A percentile compares a stretch with the other conserved stretches of the same genome.
phyloP scores from a whole-genome alignment of 2,113 vertebrate species.

The Turnix velox region DNA sequence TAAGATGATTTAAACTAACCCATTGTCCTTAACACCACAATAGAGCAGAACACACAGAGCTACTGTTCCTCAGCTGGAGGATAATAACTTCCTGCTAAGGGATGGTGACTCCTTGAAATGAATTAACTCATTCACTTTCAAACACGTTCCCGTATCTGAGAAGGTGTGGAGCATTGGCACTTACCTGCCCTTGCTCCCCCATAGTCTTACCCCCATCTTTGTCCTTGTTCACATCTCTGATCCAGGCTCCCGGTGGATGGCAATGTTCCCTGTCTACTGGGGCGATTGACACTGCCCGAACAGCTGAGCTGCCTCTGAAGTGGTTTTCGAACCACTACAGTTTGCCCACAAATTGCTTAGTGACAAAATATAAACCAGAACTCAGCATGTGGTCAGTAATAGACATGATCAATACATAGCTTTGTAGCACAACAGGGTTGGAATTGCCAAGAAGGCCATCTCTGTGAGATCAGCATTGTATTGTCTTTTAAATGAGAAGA shows the following conservation, averaged over 20 bases:
- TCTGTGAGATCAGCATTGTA: background rate
- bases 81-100: slow-evolving; percentile 45
- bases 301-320: background rate
- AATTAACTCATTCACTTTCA: slow-evolving; percentile 47
- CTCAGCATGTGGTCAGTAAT: background rate
- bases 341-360: background rate
- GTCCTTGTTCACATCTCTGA: background rate
- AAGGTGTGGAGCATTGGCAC: background rate
- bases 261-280: rapidly evolving
- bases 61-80: slow-evolving; percentile 25
- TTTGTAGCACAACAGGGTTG: background rate
- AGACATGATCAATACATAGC: too few species aligned
- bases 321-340: background rate
- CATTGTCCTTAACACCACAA: slow-evolving; percentile 34
- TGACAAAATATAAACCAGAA: background rate
- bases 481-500: background rate
- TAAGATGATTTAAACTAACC: slow-evolving; percentile 5
- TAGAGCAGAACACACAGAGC: background rate
- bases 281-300: background rate
- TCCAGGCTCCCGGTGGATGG: background rate
- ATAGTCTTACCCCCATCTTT: background rate
- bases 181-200: background rate
- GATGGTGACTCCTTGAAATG: background rate
- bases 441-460: background rate
- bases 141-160: background rate